Percentiles rank a stretch among this genome's conserved stretches.
phyloP scores from a whole-genome alignment of 2,113 vertebrate genomes.

The Chionomys nivalis region DNA sequence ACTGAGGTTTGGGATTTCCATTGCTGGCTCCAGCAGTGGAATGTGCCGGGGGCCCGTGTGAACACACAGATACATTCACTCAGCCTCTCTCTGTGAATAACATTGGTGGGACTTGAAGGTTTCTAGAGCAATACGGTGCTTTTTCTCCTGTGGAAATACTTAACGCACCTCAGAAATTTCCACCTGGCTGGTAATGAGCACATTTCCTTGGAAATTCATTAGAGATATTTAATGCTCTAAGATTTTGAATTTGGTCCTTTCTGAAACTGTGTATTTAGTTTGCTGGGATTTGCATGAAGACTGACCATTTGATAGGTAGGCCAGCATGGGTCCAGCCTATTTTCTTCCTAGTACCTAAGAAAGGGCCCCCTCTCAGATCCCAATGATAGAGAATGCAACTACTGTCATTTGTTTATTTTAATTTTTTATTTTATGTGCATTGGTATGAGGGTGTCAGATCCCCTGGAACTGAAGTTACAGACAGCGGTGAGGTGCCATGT shows the following conservation, averaged over 20 bases:
- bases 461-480: too few relatives aligned
- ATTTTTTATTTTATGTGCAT: too few relatives aligned
- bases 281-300: background rate
- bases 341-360: conserved; percentile 16
- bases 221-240: conserved; percentile 44
- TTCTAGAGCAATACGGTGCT: background rate
- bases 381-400: background rate
- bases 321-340: background rate
- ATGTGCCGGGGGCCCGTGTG: background rate
- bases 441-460: too few relatives aligned
- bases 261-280: conserved; percentile 53
- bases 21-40: background rate
- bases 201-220: conserved; percentile 68
- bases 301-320: background rate
- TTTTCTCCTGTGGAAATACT: conserved; percentile 39
- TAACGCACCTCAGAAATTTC: conserved; percentile 19
- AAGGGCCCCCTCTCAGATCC: background rate
- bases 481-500: too few relatives aligned
- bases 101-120: too few relatives aligned
- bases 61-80: background rate
- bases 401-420: background rate
- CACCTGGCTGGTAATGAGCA: conserved; percentile 42
- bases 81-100: too few relatives aligned
- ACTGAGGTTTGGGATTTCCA: background rate
- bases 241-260: conserved; percentile 51